Percentiles rank a stretch among this genome's conserved stretches.
phyloP scores from a whole-genome alignment of 2,888 invertebrate species.

The Saturnia pavonia region DNA sequence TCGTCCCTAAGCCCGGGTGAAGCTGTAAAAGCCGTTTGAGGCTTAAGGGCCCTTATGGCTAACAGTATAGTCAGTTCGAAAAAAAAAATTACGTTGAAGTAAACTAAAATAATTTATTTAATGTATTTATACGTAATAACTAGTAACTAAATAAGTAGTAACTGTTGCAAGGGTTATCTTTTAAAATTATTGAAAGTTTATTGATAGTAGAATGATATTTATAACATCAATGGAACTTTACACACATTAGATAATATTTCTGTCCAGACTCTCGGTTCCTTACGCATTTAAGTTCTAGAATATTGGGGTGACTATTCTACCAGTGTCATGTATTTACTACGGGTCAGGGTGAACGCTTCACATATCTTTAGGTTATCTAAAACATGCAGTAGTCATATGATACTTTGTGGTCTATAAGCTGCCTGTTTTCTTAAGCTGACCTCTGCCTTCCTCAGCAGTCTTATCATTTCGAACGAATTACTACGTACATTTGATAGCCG shows the following conservation, averaged over 20 bases:
- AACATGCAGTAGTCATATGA: constrained; percentile 67
- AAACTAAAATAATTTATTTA: no score
- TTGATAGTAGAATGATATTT: neutral
- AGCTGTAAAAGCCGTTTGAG: no score
- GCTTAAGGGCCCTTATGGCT: no score
- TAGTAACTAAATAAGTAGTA: no score
- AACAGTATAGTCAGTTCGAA: no score
- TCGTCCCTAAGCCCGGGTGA: no score
- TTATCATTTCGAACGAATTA: constrained; percentile 57
- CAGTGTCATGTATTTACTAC: constrained; percentile 27
- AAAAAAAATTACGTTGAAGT: no score
- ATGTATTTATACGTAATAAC: no score
- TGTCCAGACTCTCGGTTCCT: no score
- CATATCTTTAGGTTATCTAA: constrained; percentile 65
- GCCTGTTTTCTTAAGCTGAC: constrained; percentile 66
- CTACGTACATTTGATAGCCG: constrained; percentile 75
- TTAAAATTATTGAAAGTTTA: neutral
- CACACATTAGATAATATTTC: no score
- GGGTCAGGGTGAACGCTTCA: constrained; percentile 57
- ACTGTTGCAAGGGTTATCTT: neutral
- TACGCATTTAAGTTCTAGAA: neutral
- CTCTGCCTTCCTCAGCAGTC: constrained; percentile 61
- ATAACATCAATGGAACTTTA: neutral
- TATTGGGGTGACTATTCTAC: neutral
- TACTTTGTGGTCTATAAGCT: constrained; percentile 62